Percentiles rank a stretch among this genome's conserved stretches.
Evolutionary conservation across 2,888 invertebrate genomes (phyloP).

Genomic region (Pyralis farinalis): DNA sequence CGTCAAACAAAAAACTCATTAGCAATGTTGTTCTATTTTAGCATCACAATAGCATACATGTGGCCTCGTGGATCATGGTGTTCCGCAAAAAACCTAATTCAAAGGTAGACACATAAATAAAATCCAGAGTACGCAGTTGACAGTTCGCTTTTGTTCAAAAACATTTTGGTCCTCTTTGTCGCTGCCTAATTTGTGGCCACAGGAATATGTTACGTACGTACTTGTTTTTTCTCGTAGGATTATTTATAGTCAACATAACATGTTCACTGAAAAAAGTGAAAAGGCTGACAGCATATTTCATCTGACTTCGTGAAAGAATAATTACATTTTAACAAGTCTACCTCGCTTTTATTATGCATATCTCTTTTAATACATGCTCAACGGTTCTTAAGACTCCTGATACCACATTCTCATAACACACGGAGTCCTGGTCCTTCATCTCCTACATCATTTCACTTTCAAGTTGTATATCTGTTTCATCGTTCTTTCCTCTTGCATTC

Average conservation of each 20-base stretch:
- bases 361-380: no score
- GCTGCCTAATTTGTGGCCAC: constrained; percentile 7
- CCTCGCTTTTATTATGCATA: no score
- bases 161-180: constrained; percentile 7
- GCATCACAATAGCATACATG: constrained; percentile 2
- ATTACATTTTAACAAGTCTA: no score
- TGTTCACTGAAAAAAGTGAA: not conserved
- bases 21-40: not conserved
- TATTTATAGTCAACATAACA: not conserved
- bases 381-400: no score
- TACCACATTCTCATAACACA: no score
- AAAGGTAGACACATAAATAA: constrained; percentile 11
- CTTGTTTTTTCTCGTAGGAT: not conserved
- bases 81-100: constrained; percentile 6
- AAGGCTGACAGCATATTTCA: no score
- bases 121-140: constrained; percentile 7
- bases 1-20: constrained; percentile 1
- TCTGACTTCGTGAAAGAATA: no score
- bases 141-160: constrained; percentile 7
- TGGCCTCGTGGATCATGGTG: constrained; percentile 1
- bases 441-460: no score
- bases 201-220: constrained; percentile 4
- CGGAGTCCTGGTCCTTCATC: no score
- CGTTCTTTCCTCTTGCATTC: no score
- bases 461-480: no score